Conservation (phyloP, 2,113 vertebrate genomes). For the Passer domesticus region DNA sequence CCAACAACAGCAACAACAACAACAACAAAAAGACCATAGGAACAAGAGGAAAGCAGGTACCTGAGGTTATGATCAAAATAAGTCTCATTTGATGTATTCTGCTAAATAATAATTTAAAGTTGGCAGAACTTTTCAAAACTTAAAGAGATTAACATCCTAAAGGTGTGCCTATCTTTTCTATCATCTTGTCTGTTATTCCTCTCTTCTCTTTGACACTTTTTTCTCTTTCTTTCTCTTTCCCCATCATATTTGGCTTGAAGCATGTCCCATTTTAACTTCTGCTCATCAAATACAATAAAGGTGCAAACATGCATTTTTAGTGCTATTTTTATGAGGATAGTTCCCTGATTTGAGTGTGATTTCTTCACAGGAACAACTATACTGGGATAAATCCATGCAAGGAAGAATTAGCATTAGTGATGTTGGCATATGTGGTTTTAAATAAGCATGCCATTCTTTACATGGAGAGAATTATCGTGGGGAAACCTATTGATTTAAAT, state of each 20-base stretch:
- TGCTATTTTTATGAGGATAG: not conserved
- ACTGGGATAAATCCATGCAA: not conserved
- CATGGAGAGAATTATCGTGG: not conserved
- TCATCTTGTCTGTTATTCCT: not conserved
- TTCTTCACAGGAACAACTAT: not conserved
- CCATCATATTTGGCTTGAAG: not conserved
- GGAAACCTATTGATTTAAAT: not conserved
- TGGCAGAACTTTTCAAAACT: not conserved
- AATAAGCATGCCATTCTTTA: not conserved
- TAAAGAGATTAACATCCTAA: not conserved
- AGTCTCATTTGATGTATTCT: not conserved
- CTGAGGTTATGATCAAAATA: not conserved
- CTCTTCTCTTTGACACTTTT: not conserved
- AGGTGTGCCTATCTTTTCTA: not conserved
- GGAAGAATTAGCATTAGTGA: not conserved
- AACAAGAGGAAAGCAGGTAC: not conserved
- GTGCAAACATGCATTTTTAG: not conserved
- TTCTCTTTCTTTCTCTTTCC: not conserved
- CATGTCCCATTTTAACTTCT: not conserved
- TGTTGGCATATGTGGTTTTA: not conserved
- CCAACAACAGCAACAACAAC: too few species aligned
- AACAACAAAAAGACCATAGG: not conserved
- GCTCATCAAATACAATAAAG: not conserved
- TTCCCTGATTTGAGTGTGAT: not conserved
- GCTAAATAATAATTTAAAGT: not conserved